Evolutionary conservation across 2,113 vertebrate genomes (phyloP), one percentile per base, ranked within the genome.

Genomic region (Calidris pygmaea): DNA sequence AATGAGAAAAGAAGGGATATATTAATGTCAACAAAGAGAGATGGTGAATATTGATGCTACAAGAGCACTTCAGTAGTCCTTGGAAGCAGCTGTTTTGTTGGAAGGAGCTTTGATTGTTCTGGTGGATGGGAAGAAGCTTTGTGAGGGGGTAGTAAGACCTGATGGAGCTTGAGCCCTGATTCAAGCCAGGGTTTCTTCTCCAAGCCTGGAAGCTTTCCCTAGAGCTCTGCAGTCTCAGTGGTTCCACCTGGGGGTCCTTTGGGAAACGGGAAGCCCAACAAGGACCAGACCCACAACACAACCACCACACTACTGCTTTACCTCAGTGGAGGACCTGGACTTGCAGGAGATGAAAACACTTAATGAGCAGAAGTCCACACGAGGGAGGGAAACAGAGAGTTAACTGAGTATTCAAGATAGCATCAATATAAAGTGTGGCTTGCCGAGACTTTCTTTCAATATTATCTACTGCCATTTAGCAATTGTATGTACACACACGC

Each of bases 381-480:
- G 0, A 81, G 18, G 52, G 7, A 74, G 43, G 55, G 21, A 90
- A 68, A 50, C 14, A n/a, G 34, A 70, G 68, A 50, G 72, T 84
- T 94, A 81, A 87, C 26, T 22, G 15, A 68, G 72, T 78, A 48
- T 58, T 79, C n/a, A 68, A 56, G 35, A 39, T 20, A 73, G 53
- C 35, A 48, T 62, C 29, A 65, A 8, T 32, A 23, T 39, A 9
- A 88, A 88, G 16, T 55, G 45, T 43, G 62, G 50, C 60, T 90
- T 77, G 76, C 39, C 0, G 5, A 66, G 68, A 32, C 80, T 92
- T 86, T 84, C 35, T 45, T 81, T 86, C 93, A 89, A 58, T 90
- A 77, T 89, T 86, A 73, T 85, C 75, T 66, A 4, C 63, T 74
- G 53, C 55, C 65, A 86, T 93, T 92, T 84, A 80, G n/a, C 41